Percentiles rank a stretch among this genome's conserved stretches.
Evolutionary conservation across 1,140 invertebrate species (phyloP).

Genomic region (Melanaphis sacchari): DNA sequence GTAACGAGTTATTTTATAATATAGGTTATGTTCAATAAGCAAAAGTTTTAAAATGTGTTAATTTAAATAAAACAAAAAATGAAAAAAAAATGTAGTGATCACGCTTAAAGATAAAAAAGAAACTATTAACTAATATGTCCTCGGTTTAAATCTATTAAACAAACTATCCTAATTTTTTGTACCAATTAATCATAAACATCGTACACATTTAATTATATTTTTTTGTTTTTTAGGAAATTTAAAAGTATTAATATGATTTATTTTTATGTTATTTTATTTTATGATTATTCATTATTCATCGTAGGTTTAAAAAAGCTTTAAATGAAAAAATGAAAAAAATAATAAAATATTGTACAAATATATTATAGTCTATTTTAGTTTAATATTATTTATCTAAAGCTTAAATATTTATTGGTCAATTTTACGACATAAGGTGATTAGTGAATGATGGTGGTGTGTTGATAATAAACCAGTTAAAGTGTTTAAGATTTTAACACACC

Average conservation of each 20-base stretch:
- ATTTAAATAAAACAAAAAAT: background rate
- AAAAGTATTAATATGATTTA: too few relatives aligned
- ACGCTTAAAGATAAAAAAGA: background rate
- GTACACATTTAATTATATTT: too few relatives aligned
- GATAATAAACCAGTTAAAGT: background rate
- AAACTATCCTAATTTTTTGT: background rate
- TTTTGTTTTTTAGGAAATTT: too few relatives aligned
- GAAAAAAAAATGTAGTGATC: background rate
- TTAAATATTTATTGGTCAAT: background rate
- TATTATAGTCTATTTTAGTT: too few relatives aligned
- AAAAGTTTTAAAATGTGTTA: background rate
- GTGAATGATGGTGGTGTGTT: background rate
- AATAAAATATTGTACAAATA: too few relatives aligned
- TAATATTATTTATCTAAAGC: too few relatives aligned
- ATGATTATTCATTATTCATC: too few relatives aligned
- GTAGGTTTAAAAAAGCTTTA: too few relatives aligned
- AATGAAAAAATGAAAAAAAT: too few relatives aligned
- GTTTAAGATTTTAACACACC: background rate
- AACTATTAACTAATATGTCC: background rate
- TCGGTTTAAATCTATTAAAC: background rate
- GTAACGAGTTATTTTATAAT: background rate
- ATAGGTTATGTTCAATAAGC: background rate
- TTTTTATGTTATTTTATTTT: too few relatives aligned
- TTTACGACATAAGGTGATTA: background rate
- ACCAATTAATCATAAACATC: too few relatives aligned